phyloP scores from a whole-genome alignment of 2,113 vertebrate genomes.

The Nycticorax nycticorax region DNA sequence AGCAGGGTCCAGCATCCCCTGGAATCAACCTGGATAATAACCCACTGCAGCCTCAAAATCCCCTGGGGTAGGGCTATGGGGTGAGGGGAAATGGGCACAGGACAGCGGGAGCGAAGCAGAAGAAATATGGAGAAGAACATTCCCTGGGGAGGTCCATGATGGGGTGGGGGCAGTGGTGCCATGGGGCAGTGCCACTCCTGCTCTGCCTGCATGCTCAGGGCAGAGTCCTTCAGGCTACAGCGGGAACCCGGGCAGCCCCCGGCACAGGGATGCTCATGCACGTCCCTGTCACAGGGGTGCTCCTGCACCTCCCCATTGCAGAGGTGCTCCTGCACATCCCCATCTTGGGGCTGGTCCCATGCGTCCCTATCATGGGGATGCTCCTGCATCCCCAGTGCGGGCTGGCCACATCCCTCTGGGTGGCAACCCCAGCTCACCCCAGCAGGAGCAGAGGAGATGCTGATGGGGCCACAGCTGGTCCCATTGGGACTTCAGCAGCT shows the following conservation, averaged over 20 bases:
- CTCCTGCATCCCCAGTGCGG: neutral
- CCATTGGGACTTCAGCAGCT: neutral
- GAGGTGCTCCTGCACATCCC: neutral
- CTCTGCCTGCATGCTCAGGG: accelerated
- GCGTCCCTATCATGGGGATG: neutral
- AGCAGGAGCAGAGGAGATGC: neutral
- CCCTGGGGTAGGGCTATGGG: neutral
- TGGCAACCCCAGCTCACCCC: neutral
- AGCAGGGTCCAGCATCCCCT: neutral
- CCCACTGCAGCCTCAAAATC: neutral
- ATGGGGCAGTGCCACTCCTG: neutral
- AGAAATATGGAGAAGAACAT: neutral
- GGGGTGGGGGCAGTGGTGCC: neutral
- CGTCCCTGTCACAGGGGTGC: neutral
- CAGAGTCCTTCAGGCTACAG: neutral
- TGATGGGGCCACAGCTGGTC: neutral
- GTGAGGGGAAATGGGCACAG: neutral
- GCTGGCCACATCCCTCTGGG: accelerated
- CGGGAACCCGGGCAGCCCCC: accelerated
- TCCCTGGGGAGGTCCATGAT: neutral
- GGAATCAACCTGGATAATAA: neutral
- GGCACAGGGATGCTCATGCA: neutral
- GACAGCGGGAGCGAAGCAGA: neutral
- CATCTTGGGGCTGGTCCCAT: neutral
- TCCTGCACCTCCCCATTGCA: neutral